Base-by-base conservation (phyloP, 2,113 vertebrate species). In the Procapra przewalskii region DNA sequence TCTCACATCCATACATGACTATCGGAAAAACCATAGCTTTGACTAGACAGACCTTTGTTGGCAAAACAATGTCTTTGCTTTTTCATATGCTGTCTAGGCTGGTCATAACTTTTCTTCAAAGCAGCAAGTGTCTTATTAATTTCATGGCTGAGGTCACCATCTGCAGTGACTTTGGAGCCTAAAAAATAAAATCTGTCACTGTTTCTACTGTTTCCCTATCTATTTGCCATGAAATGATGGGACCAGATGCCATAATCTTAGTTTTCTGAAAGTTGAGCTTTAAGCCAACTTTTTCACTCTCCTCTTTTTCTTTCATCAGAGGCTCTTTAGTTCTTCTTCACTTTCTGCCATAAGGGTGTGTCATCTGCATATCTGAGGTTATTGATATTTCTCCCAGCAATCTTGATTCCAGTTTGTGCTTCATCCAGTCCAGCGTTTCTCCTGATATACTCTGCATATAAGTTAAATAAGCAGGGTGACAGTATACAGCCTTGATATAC, bases 371-470 rank as follows among this genome's bases (percentile, higher is more conserved):
- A 71, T 71, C 67, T 71, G 67, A 71, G 19, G 10, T 71, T 71
- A 23, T 6, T 71, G n/a, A 23, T 23, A 23, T 71, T 11, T 71
- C n/a, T 71, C 67, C 64, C 4, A 0, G n/a, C 67, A 71, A 12
- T 71, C 67, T 71, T 36, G 67, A 71, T 71, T 71, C n/a, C 67
- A 71, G 67, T 3, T 71, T 71, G 67, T 71, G 19, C 19, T 71
- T 71, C n/a, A 3, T 40, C n/a, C 10, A 40, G 10, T 1, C 19
- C 4, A 71, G 19, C 0, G 0, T 71, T 71, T 71, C 67, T 40
- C 67, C 1, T 40, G 19, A 71, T 71, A 10, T 40, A 6, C 19
- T 71, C 67, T 71, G n/a, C n/a, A 71, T 40, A 71, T 6, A 71
- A 71, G n/a, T 71, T 40, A 71, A 71, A 12, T 36, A 71, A 71